phyloP scores from a whole-genome alignment of 1,140 invertebrate species.

The Armadillidium nasatum region DNA sequence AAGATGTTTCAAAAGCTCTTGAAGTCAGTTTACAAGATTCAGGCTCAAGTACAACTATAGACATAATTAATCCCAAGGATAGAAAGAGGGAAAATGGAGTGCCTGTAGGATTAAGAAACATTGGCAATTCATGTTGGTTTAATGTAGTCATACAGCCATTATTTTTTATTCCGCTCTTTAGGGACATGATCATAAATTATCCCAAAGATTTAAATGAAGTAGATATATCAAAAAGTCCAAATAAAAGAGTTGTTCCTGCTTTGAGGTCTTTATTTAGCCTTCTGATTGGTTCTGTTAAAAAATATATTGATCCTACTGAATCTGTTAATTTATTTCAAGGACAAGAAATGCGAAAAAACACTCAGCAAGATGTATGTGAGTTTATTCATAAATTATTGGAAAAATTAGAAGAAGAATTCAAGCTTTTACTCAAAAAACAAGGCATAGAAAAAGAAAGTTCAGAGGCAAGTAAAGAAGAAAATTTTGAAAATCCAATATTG shows the following conservation, averaged over 20 bases:
- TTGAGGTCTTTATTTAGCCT: slow-evolving; percentile 53
- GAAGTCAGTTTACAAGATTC: slow-evolving; percentile 53
- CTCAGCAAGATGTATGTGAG: slow-evolving; percentile 54
- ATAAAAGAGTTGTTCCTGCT: slow-evolving; percentile 32
- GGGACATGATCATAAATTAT: slow-evolving; percentile 52
- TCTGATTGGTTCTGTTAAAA: slow-evolving; percentile 51
- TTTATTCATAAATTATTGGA: slow-evolving; percentile 55
- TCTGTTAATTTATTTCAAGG: slow-evolving; percentile 52
- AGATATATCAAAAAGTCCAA: slow-evolving; percentile 32
- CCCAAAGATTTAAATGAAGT: slow-evolving; percentile 35
- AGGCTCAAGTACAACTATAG: slow-evolving; percentile 52
- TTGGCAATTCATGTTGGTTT: slow-evolving; percentile 59
- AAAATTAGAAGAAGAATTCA: slow-evolving; percentile 55
- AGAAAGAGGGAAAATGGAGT: slow-evolving; percentile 49
- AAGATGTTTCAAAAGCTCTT: slow-evolving; percentile 51
- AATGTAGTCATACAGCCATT: slow-evolving; percentile 56
- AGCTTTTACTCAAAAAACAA: slow-evolving; percentile 42
- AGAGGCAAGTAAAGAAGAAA: slow-evolving; percentile 37
- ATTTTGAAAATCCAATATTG: slow-evolving; percentile 51
- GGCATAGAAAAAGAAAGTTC: slow-evolving; percentile 44
- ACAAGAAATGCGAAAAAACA: slow-evolving; percentile 42
- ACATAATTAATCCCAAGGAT: slow-evolving; percentile 54
- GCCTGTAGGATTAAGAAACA: slow-evolving; percentile 56
- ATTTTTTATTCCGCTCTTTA: slow-evolving; percentile 53
- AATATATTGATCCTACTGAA: slow-evolving; percentile 55